Evolutionary conservation across 2,113 vertebrate genomes (phyloP).

Genomic region (Neopipo cinnamomea): DNA sequence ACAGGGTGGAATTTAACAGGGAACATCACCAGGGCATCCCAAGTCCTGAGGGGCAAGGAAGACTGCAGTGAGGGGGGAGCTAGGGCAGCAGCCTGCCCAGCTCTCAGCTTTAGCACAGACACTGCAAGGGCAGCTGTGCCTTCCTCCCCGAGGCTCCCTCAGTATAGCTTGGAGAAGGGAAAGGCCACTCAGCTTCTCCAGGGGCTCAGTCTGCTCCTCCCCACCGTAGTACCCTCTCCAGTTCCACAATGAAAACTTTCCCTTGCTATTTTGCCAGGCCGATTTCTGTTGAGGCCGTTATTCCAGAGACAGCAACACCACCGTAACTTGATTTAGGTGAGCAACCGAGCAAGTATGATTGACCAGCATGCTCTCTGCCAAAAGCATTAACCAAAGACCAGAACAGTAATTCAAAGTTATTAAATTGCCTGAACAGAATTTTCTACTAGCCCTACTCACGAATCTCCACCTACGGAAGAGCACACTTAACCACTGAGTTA

Average conservation of each 20-base stretch:
- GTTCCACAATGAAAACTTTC: not conserved
- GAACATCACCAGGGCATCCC: not conserved
- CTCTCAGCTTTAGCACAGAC: not conserved
- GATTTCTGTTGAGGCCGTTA: not conserved
- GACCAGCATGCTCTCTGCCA: not conserved
- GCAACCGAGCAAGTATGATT: not conserved
- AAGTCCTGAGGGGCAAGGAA: not conserved
- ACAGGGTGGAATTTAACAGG: not conserved
- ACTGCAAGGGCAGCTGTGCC: not conserved
- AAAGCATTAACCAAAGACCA: slow-evolving; percentile 40
- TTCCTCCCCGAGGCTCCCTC: not conserved
- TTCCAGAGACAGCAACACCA: not conserved
- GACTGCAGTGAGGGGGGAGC: not conserved
- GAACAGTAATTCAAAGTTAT: slow-evolving; percentile 21
- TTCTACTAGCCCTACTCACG: not conserved
- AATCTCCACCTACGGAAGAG: not conserved
- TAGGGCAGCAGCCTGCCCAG: not conserved
- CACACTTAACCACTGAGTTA: not conserved
- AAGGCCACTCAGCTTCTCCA: not conserved
- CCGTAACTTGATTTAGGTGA: slow-evolving; percentile 20
- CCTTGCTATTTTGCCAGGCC: not conserved
- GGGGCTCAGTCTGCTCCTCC: not conserved
- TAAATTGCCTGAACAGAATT: slow-evolving; percentile 27
- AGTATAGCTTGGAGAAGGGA: accelerated
- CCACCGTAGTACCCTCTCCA: not conserved